phyloP scores from a whole-genome alignment of 2,888 invertebrate genomes.

The Callyntrura sp. region DNA sequence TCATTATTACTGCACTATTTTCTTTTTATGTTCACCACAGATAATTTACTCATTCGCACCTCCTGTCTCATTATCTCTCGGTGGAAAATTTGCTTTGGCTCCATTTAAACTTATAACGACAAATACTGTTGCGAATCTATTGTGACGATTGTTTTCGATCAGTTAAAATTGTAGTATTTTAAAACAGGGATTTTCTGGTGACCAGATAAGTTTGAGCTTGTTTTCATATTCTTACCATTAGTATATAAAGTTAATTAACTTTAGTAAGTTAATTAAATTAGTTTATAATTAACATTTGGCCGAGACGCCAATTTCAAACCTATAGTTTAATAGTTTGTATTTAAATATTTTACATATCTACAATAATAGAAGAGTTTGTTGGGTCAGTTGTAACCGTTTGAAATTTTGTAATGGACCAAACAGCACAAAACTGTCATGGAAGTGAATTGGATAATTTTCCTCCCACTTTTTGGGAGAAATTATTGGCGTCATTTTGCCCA shows the following conservation, averaged over 20 bases:
- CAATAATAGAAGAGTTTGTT: conserved; percentile 4
- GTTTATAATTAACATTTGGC: neutral
- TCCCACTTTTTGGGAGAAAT: neutral
- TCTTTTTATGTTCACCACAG: too few relatives aligned
- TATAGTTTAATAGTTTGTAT: neutral
- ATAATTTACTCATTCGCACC: too few relatives aligned
- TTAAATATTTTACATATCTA: conserved; percentile 29
- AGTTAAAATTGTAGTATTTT: neutral
- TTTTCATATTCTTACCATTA: conserved; percentile 9
- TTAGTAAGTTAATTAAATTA: conserved; percentile 28
- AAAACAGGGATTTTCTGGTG: conserved; percentile 17
- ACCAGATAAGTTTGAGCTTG: conserved; percentile 60
- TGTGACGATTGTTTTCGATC: neutral
- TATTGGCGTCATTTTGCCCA: too few relatives aligned
- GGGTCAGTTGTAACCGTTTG: neutral
- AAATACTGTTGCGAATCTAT: neutral
- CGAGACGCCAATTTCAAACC: conserved; percentile 4
- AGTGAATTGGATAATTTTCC: neutral
- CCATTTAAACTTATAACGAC: conserved; percentile 30
- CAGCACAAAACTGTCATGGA: conserved; percentile 18
- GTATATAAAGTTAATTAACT: too few relatives aligned
- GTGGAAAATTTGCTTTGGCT: conserved; percentile 23
- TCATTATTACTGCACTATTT: too few relatives aligned
- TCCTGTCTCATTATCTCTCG: too few relatives aligned
- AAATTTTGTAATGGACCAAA: neutral